Percentiles rank a stretch among this genome's conserved stretches.
Conservation (phyloP, 2,797 vertebrate genomes). For the Oryzias dopingdopingensis region DNA sequence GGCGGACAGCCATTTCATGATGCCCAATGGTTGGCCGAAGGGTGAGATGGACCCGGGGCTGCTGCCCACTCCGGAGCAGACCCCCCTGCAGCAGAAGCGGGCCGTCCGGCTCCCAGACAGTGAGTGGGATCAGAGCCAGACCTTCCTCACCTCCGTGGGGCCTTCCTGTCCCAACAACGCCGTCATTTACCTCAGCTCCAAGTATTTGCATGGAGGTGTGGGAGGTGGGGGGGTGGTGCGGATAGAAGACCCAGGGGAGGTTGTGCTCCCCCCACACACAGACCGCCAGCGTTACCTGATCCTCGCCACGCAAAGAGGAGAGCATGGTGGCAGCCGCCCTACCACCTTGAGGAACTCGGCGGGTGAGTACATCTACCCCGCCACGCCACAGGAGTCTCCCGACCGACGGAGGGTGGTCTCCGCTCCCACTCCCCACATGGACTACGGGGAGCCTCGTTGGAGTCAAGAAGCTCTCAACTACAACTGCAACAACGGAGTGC, state of each 20-base stretch:
- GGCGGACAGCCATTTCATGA: slow-evolving; percentile 84
- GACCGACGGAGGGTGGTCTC: slow-evolving; percentile 90
- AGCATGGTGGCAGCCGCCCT: slow-evolving; percentile 67
- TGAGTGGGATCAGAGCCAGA: slow-evolving; percentile 89
- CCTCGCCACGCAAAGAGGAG: slow-evolving; percentile 74
- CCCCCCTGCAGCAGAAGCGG: slow-evolving; percentile 92
- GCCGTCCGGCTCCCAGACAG: slow-evolving; percentile 75
- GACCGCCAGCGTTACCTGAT: slow-evolving; percentile 84
- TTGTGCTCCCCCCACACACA: slow-evolving; percentile 68
- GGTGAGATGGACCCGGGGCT: slow-evolving; percentile 88
- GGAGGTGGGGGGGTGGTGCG: slow-evolving; percentile 70
- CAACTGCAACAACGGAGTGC: slow-evolving; percentile 80
- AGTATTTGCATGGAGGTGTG: slow-evolving; percentile 74
- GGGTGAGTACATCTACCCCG: slow-evolving; percentile 84
- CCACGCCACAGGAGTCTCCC: slow-evolving; percentile 86
- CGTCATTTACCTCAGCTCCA: slow-evolving; percentile 83
- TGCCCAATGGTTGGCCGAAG: slow-evolving; percentile 89
- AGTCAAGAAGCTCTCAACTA: slow-evolving; percentile 87
- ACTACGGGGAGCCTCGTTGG: slow-evolving; percentile 84
- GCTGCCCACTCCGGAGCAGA: slow-evolving; percentile 94
- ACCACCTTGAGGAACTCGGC: slow-evolving; percentile 76
- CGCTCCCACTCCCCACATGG: slow-evolving; percentile 84
- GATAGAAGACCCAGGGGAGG: slow-evolving; percentile 74
- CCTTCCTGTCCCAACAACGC: slow-evolving; percentile 79
- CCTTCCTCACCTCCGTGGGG: slow-evolving; percentile 81